Percentiles rank a stretch among this genome's conserved stretches.
These are phyloP conservation scores for Catagonus wagneri DNA, from an alignment of 2,113 vertebrate species.

Conservation along the genomic window DNA sequence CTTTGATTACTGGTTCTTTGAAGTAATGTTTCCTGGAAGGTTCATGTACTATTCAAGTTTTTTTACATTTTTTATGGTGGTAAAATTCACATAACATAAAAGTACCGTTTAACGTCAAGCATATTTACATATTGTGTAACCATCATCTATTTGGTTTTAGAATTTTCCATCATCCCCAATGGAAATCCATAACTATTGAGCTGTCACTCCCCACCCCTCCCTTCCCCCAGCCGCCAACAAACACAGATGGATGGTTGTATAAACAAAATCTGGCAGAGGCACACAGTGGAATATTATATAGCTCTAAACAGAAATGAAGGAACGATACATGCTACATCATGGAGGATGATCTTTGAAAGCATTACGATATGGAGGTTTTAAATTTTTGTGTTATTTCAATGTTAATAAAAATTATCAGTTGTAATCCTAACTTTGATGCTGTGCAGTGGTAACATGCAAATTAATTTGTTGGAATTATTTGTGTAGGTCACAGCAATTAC, in stretches of 20 bases:
- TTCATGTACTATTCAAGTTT: neutral
- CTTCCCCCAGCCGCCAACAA: neutral
- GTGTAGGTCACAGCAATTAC: neutral
- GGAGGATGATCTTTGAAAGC: neutral
- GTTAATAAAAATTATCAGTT: neutral
- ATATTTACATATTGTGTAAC: neutral
- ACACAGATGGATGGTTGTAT: neutral
- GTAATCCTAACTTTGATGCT: neutral
- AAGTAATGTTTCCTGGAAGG: neutral
- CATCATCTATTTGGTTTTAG: neutral
- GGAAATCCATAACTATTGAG: neutral
- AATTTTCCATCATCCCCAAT: neutral
- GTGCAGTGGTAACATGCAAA: neutral
- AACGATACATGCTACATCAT: neutral
- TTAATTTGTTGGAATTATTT: neutral
- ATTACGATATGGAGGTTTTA: neutral
- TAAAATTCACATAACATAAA: neutral
- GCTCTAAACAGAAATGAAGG: neutral
- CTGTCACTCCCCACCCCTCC: neutral
- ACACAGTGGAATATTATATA: neutral
- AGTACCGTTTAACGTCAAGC: neutral
- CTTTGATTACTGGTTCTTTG: constrained; percentile 11
- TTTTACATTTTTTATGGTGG: neutral
- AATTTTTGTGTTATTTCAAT: neutral
- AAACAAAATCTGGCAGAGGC: neutral